Evolutionary conservation across 2,888 invertebrate genomes (phyloP), one percentile per base, ranked within the genome.

Genomic region (Erebia palarica): DNA sequence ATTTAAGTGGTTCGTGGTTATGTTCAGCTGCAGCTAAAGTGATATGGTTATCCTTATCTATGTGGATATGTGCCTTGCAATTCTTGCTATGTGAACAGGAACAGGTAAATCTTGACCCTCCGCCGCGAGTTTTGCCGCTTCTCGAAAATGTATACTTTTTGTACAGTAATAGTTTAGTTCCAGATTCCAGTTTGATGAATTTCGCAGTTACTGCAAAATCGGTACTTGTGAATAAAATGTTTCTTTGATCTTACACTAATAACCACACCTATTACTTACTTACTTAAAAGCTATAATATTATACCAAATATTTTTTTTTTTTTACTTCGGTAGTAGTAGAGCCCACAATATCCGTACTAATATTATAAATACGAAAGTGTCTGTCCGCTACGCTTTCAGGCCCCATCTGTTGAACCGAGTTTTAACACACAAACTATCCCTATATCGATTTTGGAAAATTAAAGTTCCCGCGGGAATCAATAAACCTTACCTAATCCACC

Each of bases 41-140:
- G 9, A 74, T 73, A 13, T 16, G 14, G 21, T 76, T 71, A 21
- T 78, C 74, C 47, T 77, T 74, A 67, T 66, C 72, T 7, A 86
- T 78, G 58, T 86, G 83, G 1, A 80, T 76, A 60, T 80, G 80
- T 0, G 87, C 86, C 58, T 81, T 84, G 72, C 88, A 88, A 0
- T 64, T 69, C 51, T 79, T 84, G 61, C 78, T 81, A 11, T 60
- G 58, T 5, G 75, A 70, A 18, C 75, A 77, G 4, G 86, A 88
- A 59, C 89, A 89, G 8, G 76, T 79, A 70, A 80, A 88, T n/a
- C 88, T 77, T 11, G 77, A 78, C 0, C 86, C 87, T 3, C 83
- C 81, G 8, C 76, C 73, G 1, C 82, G 72, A 2, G 83, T 73
- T 0, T 59, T 18, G 0, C 84, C 82, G 60, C 80, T 81, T 67